Base-by-base conservation (phyloP, 2,797 vertebrate species). In the Chaenodraco wilsoni region DNA sequence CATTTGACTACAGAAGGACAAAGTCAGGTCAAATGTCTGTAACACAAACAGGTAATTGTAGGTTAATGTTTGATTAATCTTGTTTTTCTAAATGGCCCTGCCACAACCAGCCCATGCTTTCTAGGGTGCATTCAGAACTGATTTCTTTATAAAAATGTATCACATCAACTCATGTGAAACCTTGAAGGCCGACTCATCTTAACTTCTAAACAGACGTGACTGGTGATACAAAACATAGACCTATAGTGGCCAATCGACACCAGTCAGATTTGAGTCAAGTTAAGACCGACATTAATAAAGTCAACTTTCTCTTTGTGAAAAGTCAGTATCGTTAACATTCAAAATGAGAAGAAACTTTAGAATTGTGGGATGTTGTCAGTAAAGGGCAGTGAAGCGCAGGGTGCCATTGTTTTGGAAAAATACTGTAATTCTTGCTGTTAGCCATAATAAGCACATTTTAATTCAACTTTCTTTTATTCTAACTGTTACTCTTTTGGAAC, bases 371-470 rank as follows among this genome's bases (percentile, higher is more conserved):
- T 59, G 41, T 14, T 27, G 46, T 74, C 64, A n/a, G 63, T 50
- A 19, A 27, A 60, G 60, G 33, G 4, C 55, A 52, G 16, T 27
- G 50, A 66, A 48, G 57, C 70, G 19, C 44, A 23, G 48, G 23
- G 37, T 44, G 13, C 21, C 43, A n/a, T 74, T 15, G 43, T 45
- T 65, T 60, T 50, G 57, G 50, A 73, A 43, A 55, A 15, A 49
- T 46, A 72, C 21, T n/a, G 15, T 43, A 41, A 43, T 37, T 16
- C 15, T 64, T 63, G 69, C 58, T 74, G 57, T 74, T 63, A 21
- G 55, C 62, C 65, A 50, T 70, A 84, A 75, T 55, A 76, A 76
- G 19, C 31, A 31, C 9, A 59, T 78, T 74, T 86, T 72, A 69
- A 70, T 81, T 65, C 14, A 83, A 57, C 40, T 81, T 48, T 68